phyloP scores from a whole-genome alignment of 2,113 vertebrate species.

The Thunnus maccoyii region DNA sequence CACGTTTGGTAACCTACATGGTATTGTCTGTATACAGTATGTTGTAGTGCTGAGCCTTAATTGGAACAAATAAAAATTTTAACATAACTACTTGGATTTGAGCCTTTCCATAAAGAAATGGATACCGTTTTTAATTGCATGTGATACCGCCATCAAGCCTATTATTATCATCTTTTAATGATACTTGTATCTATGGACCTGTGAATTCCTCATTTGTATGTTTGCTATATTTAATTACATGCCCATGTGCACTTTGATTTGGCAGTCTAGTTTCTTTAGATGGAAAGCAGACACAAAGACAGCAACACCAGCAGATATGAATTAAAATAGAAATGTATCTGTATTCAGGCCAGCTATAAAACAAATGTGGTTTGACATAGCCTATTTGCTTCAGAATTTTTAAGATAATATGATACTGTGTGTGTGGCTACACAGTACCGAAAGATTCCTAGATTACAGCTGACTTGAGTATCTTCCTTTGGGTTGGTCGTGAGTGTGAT shows the following conservation, averaged over 20 bases:
- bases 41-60: no score
- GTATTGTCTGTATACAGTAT: no score
- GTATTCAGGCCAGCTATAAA: background rate
- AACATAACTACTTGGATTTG: no score
- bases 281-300: slow-evolving; percentile 7
- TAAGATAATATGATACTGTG: background rate
- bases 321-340: background rate
- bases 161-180: background rate
- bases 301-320: background rate
- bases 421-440: background rate
- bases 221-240: background rate
- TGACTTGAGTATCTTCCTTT: background rate
- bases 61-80: no score
- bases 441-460: slow-evolving; percentile 31
- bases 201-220: no score
- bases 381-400: background rate
- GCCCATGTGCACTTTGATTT: background rate
- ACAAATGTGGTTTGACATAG: background rate
- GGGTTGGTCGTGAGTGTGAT: slow-evolving; percentile 34
- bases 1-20: no score
- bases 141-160: background rate
- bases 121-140: background rate
- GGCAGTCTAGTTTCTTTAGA: background rate
- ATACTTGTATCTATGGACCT: background rate
- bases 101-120: slow-evolving; percentile 7